A percentile compares a stretch with the other conserved stretches of the same genome.
These are phyloP conservation scores for Heterotis niloticus DNA, from an alignment of 2,113 vertebrate genomes.

Conservation along the genomic window DNA sequence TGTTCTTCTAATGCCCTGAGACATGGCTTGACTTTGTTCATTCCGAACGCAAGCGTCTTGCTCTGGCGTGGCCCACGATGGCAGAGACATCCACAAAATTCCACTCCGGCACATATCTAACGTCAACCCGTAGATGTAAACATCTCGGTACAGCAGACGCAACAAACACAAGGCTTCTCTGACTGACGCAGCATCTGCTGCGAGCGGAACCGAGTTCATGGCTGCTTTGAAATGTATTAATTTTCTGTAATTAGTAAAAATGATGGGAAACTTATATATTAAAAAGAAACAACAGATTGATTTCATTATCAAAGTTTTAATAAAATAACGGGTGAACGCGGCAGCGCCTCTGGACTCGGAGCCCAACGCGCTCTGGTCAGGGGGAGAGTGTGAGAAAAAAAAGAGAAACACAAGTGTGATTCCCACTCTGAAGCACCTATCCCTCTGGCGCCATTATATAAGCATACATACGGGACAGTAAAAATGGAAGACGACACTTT, in stretches of 20 bases:
- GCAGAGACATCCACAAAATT: background rate
- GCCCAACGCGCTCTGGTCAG: conserved; percentile 48
- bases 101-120: background rate
- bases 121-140: background rate
- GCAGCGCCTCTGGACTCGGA: conserved; percentile 47
- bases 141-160: background rate
- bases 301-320: conserved; percentile 56
- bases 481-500: conserved; percentile 99
- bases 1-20: too few relatives aligned
- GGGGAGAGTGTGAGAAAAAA: background rate
- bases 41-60: too few relatives aligned
- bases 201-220: conserved; percentile 42
- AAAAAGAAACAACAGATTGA: conserved; percentile 57
- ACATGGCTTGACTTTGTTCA: too few relatives aligned
- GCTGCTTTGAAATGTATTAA: conserved; percentile 48
- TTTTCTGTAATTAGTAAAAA: conserved; percentile 62
- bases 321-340: conserved; percentile 42
- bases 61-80: background rate
- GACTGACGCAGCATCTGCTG: background rate
- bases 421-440: conserved; percentile 89
- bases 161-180: background rate
- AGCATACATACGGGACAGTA: conserved; percentile 98
- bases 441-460: conserved; percentile 93
- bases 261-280: conserved; percentile 38
- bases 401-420: conserved; percentile 48